phyloP scores from a whole-genome alignment of 1,140 invertebrate genomes.

The Gonatopus flavifemur region DNA sequence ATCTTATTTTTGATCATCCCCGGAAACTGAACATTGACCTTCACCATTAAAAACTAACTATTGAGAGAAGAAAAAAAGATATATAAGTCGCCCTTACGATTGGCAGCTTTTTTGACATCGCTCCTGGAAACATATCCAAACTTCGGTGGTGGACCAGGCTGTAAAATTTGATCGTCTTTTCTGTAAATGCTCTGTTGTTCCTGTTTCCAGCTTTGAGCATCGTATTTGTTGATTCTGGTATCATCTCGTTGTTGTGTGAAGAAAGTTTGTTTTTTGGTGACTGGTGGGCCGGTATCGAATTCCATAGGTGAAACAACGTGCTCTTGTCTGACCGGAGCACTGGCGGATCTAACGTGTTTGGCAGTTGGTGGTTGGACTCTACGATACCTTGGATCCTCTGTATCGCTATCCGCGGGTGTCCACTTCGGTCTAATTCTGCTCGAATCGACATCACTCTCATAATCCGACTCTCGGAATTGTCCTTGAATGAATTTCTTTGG shows the following conservation, averaged over 20 bases:
- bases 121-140: conserved; percentile 60
- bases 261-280: conserved; percentile 45
- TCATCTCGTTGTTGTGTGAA: conserved; percentile 28
- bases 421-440: conserved; percentile 64
- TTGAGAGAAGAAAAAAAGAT: conserved; percentile 1
- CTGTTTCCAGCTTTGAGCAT: neutral
- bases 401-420: conserved; percentile 63
- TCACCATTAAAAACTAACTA: too few species aligned
- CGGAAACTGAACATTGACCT: too few species aligned
- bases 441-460: conserved; percentile 70
- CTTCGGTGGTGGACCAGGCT: conserved; percentile 64
- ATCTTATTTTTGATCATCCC: too few species aligned
- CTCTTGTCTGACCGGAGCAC: conserved; percentile 53
- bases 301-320: conserved; percentile 63
- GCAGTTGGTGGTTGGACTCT: conserved; percentile 61
- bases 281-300: conserved; percentile 61
- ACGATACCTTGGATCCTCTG: conserved; percentile 63
- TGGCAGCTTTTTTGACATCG: conserved; percentile 51
- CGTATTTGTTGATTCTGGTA: neutral
- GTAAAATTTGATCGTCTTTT: conserved; percentile 41
- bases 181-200: conserved; percentile 4
- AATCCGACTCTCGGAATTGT: conserved; percentile 70
- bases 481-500: conserved; percentile 71
- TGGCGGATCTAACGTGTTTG: conserved; percentile 48
- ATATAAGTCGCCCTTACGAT: conserved; percentile 44